Conservation (phyloP, 2,113 vertebrate genomes). For the Herpailurus yagouaroundi region DNA sequence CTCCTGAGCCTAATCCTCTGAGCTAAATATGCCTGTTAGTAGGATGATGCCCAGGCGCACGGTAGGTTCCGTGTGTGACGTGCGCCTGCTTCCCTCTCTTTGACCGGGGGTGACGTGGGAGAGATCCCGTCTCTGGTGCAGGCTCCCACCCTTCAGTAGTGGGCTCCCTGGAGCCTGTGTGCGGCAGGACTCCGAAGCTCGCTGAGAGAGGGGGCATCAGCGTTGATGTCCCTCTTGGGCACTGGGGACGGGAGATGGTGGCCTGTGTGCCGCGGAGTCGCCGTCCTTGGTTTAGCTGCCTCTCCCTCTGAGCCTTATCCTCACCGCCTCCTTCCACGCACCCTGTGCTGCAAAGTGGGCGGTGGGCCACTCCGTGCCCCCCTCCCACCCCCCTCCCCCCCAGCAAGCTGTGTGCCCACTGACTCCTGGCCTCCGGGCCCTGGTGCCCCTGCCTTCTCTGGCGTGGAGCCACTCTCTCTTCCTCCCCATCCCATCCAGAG, state of each 20-base stretch:
- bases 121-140: neutral
- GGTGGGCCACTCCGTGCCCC: too few relatives aligned
- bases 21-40: neutral
- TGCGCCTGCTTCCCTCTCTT: neutral
- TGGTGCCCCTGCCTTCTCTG: neutral
- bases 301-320: neutral
- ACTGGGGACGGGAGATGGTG: neutral
- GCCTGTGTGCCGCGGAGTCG: rapidly evolving
- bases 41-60: neutral
- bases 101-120: neutral
- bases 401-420: neutral
- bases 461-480: neutral
- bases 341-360: neutral
- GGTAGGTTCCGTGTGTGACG: neutral
- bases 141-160: neutral
- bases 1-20: neutral
- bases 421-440: neutral
- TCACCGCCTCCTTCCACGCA: neutral
- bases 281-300: neutral
- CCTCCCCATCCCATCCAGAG: neutral
- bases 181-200: neutral
- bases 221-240: rapidly evolving
- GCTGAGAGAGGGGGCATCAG: rapidly evolving
- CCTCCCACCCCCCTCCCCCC: too few relatives aligned
- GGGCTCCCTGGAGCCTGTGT: neutral